These are phyloP conservation scores for Tarsius wallacei DNA, from an alignment of 2,797 vertebrate species.

Conservation along the genomic window DNA sequence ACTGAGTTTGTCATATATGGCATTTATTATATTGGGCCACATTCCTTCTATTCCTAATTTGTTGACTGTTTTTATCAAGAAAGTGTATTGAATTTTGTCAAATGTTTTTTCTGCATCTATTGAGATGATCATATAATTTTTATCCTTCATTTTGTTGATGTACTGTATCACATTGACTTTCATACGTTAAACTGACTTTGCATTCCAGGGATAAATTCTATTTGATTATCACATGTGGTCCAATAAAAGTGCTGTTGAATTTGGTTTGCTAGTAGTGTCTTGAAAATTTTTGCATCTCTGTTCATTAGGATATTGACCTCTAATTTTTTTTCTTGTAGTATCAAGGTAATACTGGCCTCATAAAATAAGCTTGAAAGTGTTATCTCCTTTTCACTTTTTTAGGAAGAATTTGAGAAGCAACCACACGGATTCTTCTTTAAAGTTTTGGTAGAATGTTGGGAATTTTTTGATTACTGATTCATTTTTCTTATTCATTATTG, in stretches of 20 bases:
- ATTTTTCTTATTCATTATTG: background rate
- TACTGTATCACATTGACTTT: background rate
- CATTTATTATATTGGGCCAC: background rate
- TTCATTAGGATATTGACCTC: background rate
- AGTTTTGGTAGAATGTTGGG: background rate
- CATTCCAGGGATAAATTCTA: background rate
- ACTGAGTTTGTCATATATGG: background rate
- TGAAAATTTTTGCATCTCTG: background rate
- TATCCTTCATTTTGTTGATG: background rate
- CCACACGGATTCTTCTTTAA: background rate
- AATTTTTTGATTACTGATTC: background rate
- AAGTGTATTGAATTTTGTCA: background rate
- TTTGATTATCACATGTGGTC: background rate
- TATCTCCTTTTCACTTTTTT: background rate
- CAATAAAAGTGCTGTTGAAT: background rate
- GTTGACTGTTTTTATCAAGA: background rate
- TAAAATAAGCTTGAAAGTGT: background rate
- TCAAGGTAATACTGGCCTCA: background rate
- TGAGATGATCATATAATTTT: background rate
- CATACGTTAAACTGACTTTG: background rate
- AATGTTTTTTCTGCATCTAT: background rate
- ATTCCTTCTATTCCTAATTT: background rate
- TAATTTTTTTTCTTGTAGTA: background rate
- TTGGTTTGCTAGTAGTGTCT: background rate
- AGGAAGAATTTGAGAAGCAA: background rate